A percentile compares a stretch with the other conserved stretches of the same genome.
These are phyloP conservation scores for Panzeria rudis DNA, from an alignment of 2,888 invertebrate species.

Conservation along the genomic window DNA sequence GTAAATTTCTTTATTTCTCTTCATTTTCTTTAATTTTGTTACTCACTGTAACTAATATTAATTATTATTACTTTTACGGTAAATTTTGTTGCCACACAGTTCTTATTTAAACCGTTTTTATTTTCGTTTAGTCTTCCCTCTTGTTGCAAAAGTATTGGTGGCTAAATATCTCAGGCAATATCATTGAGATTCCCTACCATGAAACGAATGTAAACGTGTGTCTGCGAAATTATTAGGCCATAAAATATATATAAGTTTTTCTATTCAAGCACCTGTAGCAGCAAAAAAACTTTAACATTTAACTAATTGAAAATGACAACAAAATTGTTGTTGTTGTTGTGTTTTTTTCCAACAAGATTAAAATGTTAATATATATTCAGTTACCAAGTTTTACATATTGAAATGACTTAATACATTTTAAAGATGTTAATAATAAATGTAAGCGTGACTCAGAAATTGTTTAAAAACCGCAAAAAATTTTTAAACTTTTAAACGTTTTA, in stretches of 20 bases:
- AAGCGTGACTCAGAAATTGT: conserved; percentile 38
- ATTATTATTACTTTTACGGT: conserved; percentile 4
- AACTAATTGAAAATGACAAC: conserved; percentile 35
- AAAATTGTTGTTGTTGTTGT: not conserved
- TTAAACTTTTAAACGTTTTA: not conserved
- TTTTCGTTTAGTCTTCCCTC: conserved; percentile 9
- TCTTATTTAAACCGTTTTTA: conserved; percentile 3
- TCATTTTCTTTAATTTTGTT: not conserved
- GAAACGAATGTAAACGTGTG: conserved; percentile 11
- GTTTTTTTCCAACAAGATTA: not conserved
- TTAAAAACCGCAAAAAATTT: not conserved
- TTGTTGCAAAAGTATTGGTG: not conserved
- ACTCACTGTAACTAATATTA: not conserved
- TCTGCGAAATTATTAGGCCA: conserved; percentile 67
- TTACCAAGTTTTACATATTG: not conserved
- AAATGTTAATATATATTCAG: conserved; percentile 9
- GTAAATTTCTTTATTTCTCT: not conserved
- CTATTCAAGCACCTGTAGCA: not conserved
- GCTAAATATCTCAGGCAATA: conserved; percentile 15
- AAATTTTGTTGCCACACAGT: not conserved
- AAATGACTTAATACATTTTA: conserved; percentile 10
- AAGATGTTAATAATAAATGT: conserved; percentile 9
- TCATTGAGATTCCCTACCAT: conserved; percentile 51
- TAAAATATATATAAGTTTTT: conserved; percentile 41
- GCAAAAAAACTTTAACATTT: conserved; percentile 22